Base-by-base conservation (phyloP, 2,888 invertebrate genomes). In the Rugalucina vietnamica region DNA sequence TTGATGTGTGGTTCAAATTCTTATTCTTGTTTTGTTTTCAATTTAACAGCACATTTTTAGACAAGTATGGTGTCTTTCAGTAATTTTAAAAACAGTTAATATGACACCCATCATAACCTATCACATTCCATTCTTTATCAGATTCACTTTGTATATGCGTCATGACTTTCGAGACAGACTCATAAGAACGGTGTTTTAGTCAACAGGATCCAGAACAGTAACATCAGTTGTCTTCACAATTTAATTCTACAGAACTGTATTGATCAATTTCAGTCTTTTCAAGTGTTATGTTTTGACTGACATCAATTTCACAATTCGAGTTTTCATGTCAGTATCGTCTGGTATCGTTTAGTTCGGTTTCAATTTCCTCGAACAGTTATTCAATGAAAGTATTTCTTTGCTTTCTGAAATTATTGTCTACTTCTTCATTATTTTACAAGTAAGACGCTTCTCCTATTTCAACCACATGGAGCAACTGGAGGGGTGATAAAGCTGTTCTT, bases 81-180 rank as follows among this genome's bases (percentile, higher is more conserved):
- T 73, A 18, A 73, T 73, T 50, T 73, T 49, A 32, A 18, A 49
- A 49, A 49, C n/a, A 73, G 73, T 21, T 14, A 29, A n/a, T 29
- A 73, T 29, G 50, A 50, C 24, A 73, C 1, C 73, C 73, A 73
- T 73, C 73, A 32, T 29, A 73, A 21, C 73, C 49, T 29, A 34
- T 50, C 3, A 36, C 37, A 29, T 50, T 73, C 50, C 73, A 73
- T 8, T 49, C 32, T 73, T 50, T 50, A 24, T 29, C 60, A 24
- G 60, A 60, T 60, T 60, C 60, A 3, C 5, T 60, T 32, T 18
- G 60, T 12, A 60, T 60, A 29, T 60, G 29, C 14, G 27, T 12
- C 60, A 60, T 60, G 21, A 60, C 60, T 60, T 60, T 29, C 8
- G 29, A 60, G 8, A 60, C 60, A 2, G 60, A 60, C 18, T 60